These are phyloP conservation scores for Accipiter virgatus DNA, from an alignment of 2,113 vertebrate species.

Conservation along the genomic window DNA sequence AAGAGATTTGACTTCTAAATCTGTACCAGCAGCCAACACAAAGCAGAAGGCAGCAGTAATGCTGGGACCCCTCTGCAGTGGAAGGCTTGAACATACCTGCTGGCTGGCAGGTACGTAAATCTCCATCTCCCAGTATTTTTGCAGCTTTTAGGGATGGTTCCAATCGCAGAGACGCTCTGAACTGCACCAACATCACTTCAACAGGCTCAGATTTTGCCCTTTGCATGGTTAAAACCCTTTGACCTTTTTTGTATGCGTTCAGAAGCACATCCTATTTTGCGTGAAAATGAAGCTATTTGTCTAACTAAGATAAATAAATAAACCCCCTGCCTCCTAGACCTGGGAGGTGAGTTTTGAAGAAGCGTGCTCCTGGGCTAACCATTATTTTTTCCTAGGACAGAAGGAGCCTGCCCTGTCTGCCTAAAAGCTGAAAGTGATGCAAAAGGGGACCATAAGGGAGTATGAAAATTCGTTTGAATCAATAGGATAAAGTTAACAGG, in stretches of 20 bases:
- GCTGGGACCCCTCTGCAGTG: background rate
- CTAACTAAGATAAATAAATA: constrained; percentile 20
- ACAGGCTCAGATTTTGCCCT: constrained; percentile 36
- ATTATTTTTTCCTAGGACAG: background rate
- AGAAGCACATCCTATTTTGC: background rate
- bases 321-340: background rate
- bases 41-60: background rate
- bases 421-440: constrained; percentile 48
- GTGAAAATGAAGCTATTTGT: constrained; percentile 24
- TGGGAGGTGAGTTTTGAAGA: background rate
- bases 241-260: background rate
- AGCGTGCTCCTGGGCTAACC: background rate
- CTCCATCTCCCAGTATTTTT: background rate
- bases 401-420: background rate
- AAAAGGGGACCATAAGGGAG: constrained; percentile 56
- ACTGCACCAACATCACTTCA: constrained; percentile 7
- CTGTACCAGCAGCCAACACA: background rate
- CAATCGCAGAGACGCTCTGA: background rate
- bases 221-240: constrained; percentile 31
- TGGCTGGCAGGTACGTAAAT: background rate
- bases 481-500: constrained; percentile 70
- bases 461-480: constrained; percentile 66
- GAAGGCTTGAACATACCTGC: background rate
- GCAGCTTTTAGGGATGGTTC: background rate
- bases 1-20: background rate